Percentiles rank a stretch among this genome's conserved stretches.
These are phyloP conservation scores for Anolis sagrei DNA, from an alignment of 2,113 vertebrate species.

Conservation along the genomic window DNA sequence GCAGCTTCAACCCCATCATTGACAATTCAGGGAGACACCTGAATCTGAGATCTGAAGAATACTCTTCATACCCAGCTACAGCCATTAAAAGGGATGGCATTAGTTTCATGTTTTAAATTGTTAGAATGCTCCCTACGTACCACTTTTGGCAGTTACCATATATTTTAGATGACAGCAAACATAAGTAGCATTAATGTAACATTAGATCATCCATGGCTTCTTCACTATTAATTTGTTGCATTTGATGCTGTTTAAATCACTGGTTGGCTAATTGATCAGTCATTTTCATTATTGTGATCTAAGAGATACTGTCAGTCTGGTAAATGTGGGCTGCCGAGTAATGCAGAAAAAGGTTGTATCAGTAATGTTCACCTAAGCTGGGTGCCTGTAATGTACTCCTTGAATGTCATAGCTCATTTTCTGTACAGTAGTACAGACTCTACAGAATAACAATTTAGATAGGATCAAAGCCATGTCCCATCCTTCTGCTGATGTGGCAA, in stretches of 20 bases:
- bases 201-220: background rate
- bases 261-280: background rate
- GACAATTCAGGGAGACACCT: background rate
- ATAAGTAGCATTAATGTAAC: conserved; percentile 8
- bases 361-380: background rate
- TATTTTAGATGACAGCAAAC: conserved; percentile 29
- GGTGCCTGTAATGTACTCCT: background rate
- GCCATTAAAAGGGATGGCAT: conserved; percentile 10
- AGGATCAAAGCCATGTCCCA: conserved; percentile 10
- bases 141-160: background rate
- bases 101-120: conserved; percentile 36
- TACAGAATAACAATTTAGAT: conserved; percentile 32
- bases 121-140: conserved; percentile 19
- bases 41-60: background rate
- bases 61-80: conserved; percentile 1
- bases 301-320: conserved; percentile 10
- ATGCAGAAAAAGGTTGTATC: background rate
- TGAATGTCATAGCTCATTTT: conserved; percentile 14
- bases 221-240: conserved; percentile 2
- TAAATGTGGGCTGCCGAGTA: background rate
- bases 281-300: conserved; percentile 13
- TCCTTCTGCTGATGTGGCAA: conserved; percentile 22
- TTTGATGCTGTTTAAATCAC: background rate
- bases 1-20: background rate
- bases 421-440: background rate